phyloP scores from a whole-genome alignment of 2,113 vertebrate species.

The Paraplagusia blochii region DNA sequence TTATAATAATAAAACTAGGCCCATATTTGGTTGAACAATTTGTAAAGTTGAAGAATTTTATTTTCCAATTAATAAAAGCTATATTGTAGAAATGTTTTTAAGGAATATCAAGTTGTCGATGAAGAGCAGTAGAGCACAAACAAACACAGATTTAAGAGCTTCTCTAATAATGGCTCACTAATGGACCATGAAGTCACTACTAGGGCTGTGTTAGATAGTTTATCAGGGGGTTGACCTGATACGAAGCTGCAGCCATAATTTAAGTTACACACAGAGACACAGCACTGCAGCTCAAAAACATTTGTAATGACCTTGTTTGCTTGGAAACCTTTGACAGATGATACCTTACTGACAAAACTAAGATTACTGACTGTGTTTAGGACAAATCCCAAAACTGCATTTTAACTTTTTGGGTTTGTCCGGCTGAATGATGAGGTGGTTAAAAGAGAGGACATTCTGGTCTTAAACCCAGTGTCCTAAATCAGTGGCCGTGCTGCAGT shows the following conservation, averaged over 20 bases:
- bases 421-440: neutral
- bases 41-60: too few relatives aligned
- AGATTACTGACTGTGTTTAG: too few relatives aligned
- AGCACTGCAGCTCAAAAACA: neutral
- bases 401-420: neutral
- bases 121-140: too few relatives aligned
- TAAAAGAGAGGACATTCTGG: neutral
- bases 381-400: too few relatives aligned
- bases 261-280: slow-evolving; percentile 4
- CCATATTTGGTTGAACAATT: too few relatives aligned
- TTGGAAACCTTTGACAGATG: too few relatives aligned
- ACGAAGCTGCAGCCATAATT: slow-evolving; percentile 1
- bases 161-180: slow-evolving; percentile 52
- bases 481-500: slow-evolving; percentile 1
- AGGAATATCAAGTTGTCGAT: too few relatives aligned
- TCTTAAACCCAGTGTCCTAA: slow-evolving; percentile 2
- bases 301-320: neutral
- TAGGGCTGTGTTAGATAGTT: slow-evolving; percentile 48
- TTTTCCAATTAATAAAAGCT: too few relatives aligned
- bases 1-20: too few relatives aligned
- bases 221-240: slow-evolving; percentile 35
- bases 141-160: slow-evolving; percentile 39
- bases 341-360: too few relatives aligned
- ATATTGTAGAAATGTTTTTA: too few relatives aligned
- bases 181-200: slow-evolving; percentile 31